A percentile compares a stretch with the other conserved stretches of the same genome.
Evolutionary conservation across 2,113 vertebrate species (phyloP).

Genomic region (Trichomycterus rosablanca): DNA sequence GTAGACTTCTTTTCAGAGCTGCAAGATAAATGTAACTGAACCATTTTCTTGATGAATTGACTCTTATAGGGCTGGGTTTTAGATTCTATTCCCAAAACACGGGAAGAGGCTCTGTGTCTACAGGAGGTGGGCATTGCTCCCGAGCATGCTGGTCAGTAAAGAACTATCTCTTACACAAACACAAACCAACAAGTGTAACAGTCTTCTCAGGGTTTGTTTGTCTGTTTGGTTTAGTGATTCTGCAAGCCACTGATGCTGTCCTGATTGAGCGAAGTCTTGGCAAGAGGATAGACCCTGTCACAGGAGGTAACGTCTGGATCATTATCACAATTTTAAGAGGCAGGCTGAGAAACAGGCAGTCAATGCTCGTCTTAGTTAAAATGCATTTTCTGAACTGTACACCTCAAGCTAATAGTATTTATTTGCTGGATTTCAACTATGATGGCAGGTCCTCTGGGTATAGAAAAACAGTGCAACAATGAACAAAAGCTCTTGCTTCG

Average conservation of each 20-base stretch:
- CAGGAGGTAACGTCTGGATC: constrained; percentile 70
- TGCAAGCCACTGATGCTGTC: constrained; percentile 77
- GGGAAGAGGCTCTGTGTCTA: constrained; percentile 74
- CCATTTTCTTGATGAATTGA: no score
- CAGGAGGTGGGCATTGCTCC: constrained; percentile 77
- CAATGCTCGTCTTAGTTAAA: constrained; percentile 29
- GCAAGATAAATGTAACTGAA: no score
- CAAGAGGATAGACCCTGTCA: constrained; percentile 75
- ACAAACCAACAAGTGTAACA: not conserved
- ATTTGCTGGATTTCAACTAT: constrained; percentile 41
- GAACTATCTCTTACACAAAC: not conserved
- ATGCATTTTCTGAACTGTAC: constrained; percentile 43
- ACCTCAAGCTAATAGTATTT: constrained; percentile 39
- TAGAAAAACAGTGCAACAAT: constrained; percentile 39
- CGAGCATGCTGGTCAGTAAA: constrained; percentile 78
- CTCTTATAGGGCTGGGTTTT: constrained; percentile 88
- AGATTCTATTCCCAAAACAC: constrained; percentile 78
- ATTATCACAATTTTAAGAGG: constrained; percentile 38
- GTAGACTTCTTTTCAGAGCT: no score
- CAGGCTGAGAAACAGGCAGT: constrained; percentile 13
- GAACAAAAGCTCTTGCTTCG: constrained; percentile 45
- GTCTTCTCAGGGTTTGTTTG: not conserved
- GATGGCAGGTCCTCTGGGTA: constrained; percentile 40
- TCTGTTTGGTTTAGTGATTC: constrained; percentile 69
- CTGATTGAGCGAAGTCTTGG: constrained; percentile 78